Evolutionary conservation across 2,113 vertebrate species (phyloP), one percentile per base, ranked within the genome.

Genomic region (Butorides virescens): DNA sequence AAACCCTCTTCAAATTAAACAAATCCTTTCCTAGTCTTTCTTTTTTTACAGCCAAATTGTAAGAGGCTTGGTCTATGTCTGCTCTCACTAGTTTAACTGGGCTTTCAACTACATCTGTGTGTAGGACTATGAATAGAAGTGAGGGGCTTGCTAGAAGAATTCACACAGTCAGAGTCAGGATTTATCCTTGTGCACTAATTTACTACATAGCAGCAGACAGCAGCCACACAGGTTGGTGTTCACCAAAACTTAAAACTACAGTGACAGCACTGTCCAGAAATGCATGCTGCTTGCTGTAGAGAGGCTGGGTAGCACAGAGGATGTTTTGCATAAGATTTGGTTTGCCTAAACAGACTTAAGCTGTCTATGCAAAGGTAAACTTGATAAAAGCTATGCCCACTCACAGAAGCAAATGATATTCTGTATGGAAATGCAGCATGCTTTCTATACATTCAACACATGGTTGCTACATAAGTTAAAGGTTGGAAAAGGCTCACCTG

Each of bases 381-480:
- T 34, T 34, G 12, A 13, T 42, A 23, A 23, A 27, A 92, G 23
- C 59, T 19, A 7, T 36, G 13, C 5, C n/a, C 21, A 12, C 42
- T 66, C 58, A 47, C 20, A 14, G 52, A 83, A 67, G 11, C 46
- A 70, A 53, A 34, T 11, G 4, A 18, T 44, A 22, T 21, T 63
- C 29, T 8, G 8, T 26, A n/a, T 19, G 39, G 67, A 70, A 87
- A 89, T 1, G 6, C 46, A 59, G 27, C 27, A 34, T 8, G 9
- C 4, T 42, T 73, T 52, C n/a, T 63, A 17, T 46, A 63, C 29
- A 22, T 34, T 53, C 52, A 86, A 34, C 34, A 59, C 0, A 53
- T 0, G 0, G 46, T 73, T 65, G 58, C 30, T 62, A 59, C 1
- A 0, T 1, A 49, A 81, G 56, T 27, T 56, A 84, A 66, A 63